Evolutionary conservation across 1,140 invertebrate species (phyloP).

Genomic region (Pseudomyrmex gracilis): DNA sequence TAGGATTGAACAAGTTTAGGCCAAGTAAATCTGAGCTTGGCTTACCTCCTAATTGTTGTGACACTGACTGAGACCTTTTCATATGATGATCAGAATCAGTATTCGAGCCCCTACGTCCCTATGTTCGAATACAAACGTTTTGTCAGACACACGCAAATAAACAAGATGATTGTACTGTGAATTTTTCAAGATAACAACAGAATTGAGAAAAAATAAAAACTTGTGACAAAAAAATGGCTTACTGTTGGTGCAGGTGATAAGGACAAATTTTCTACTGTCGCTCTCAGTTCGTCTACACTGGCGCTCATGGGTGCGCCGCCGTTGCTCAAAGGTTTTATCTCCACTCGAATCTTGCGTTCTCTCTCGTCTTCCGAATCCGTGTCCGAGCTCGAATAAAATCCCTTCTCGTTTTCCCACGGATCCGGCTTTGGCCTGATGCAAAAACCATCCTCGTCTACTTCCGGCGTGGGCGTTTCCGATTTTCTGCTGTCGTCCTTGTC

Average conservation of each 20-base stretch:
- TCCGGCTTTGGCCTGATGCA: slow-evolving; percentile 93
- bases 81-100: slow-evolving; percentile 89
- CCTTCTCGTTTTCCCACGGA: slow-evolving; percentile 89
- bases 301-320: slow-evolving; percentile 94
- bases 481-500: slow-evolving; percentile 90
- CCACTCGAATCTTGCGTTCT: slow-evolving; percentile 95
- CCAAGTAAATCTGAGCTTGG: slow-evolving; percentile 92
- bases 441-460: slow-evolving; percentile 98
- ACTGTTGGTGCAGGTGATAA: slow-evolving; percentile 91
- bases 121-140: slow-evolving; percentile 52
- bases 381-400: slow-evolving; percentile 96
- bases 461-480: slow-evolving; percentile 88
- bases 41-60: slow-evolving; percentile 91
- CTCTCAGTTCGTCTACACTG: slow-evolving; percentile 96
- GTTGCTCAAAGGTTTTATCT: slow-evolving; percentile 97
- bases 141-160: slow-evolving; percentile 8
- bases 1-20: slow-evolving; percentile 92
- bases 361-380: slow-evolving; percentile 96
- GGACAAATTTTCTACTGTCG: slow-evolving; percentile 96
- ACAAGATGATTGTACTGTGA: too few species aligned
- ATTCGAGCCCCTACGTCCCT: slow-evolving; percentile 87
- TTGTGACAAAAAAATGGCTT: slow-evolving; percentile 61
- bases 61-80: slow-evolving; percentile 92
- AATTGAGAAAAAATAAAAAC: not conserved
- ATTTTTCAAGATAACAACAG: not conserved